Conservation (phyloP, 2,888 invertebrate genomes). For the Schrankia costaestrigalis region DNA sequence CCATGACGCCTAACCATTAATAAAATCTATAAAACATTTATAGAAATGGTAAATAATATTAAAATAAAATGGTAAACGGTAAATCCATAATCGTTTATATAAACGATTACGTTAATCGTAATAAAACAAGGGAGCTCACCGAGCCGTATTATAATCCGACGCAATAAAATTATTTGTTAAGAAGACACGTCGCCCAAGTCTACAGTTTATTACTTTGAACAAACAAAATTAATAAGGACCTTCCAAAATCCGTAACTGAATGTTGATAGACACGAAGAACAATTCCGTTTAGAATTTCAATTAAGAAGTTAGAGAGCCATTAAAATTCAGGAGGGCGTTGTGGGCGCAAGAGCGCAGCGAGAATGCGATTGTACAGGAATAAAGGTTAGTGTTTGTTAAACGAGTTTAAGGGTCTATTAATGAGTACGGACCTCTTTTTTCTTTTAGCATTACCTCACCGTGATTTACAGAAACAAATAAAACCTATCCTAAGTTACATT, state of each 20-base stretch:
- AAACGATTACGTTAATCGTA: conserved; percentile 15
- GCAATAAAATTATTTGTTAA: conserved; percentile 25
- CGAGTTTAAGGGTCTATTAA: conserved; percentile 38
- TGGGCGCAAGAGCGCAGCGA: conserved; percentile 42
- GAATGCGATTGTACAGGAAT: conserved; percentile 48
- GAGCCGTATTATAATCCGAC: conserved; percentile 13
- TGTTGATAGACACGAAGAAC: conserved; percentile 53
- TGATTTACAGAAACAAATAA: conserved; percentile 26
- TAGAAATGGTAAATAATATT: too few relatives aligned
- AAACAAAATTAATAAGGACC: conserved; percentile 46
- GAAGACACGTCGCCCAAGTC: conserved; percentile 21
- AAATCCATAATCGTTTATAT: conserved; percentile 22
- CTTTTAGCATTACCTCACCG: conserved; percentile 17
- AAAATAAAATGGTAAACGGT: too few relatives aligned
- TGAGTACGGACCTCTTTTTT: conserved; percentile 19
- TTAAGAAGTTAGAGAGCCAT: conserved; percentile 58
- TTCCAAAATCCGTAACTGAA: conserved; percentile 48
- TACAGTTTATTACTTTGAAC: conserved; percentile 30
- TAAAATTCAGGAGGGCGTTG: conserved; percentile 53
- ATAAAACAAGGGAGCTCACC: conserved; percentile 13
- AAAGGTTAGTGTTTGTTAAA: conserved; percentile 40
- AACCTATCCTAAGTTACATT: conserved; percentile 11
- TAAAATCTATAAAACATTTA: too few relatives aligned
- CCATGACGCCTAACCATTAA: too few relatives aligned
- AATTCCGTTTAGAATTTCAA: conserved; percentile 59